These are phyloP conservation scores for Achroia grisella DNA, from an alignment of 1,140 invertebrate species.

Conservation along the genomic window DNA sequence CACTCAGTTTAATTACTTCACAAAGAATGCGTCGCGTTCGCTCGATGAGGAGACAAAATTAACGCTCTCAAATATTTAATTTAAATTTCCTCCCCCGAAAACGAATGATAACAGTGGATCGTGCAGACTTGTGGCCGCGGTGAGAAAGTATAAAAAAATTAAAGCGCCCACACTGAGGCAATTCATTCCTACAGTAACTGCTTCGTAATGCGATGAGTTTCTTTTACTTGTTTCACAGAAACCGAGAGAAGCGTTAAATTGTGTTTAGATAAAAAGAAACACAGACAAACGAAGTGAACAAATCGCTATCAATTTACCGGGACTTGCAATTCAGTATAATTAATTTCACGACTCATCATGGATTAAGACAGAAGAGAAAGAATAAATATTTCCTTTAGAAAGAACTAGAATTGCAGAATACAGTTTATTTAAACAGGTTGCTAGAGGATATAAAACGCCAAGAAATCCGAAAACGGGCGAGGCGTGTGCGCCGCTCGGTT, in stretches of 20 bases:
- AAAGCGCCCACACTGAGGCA: constrained; percentile 22
- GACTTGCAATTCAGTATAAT: constrained; percentile 23
- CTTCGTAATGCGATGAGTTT: constrained; percentile 35
- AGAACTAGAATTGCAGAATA: not conserved
- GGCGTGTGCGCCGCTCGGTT: constrained; percentile 65
- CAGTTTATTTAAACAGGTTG: too few species aligned
- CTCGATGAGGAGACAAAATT: constrained; percentile 72
- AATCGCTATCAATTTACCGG: constrained; percentile 47
- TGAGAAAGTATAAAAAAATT: constrained; percentile 42
- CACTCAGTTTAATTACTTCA: constrained; percentile 68
- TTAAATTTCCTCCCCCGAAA: constrained; percentile 67
- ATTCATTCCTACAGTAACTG: constrained; percentile 51
- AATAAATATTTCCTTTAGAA: not conserved
- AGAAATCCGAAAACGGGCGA: constrained; percentile 52
- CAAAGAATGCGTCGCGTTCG: constrained; percentile 69
- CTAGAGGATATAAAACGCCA: constrained; percentile 44
- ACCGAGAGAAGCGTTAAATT: constrained; percentile 29
- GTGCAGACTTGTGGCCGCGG: constrained; percentile 37
- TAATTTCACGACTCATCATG: constrained; percentile 17
- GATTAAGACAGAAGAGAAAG: too few species aligned
- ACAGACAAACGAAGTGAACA: constrained; percentile 34
- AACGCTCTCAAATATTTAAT: constrained; percentile 73
- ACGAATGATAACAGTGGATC: constrained; percentile 65
- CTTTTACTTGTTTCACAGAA: constrained; percentile 32
- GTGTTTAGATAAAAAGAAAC: constrained; percentile 52